Base-by-base conservation (phyloP, 2,113 vertebrate genomes). In the Drymodes brunneopygia region DNA sequence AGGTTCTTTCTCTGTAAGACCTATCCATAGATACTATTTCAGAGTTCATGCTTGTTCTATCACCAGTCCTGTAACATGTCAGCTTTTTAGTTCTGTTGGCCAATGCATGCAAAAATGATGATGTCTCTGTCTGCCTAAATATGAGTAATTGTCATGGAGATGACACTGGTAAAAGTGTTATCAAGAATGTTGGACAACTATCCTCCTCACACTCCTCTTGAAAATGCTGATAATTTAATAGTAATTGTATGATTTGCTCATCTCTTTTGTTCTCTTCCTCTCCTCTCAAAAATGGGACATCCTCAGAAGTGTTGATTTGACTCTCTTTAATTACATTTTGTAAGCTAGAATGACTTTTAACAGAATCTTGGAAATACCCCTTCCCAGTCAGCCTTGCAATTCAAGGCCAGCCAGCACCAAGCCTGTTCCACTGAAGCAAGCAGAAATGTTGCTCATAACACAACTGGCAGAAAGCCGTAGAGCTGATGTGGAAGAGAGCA, bases 331-430 rank as follows among this genome's bases (percentile, higher is more conserved):
- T 92, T 29, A 36, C 33, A 66, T 91, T 83, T 92, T 86, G 4
- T n/a, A 73, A 82, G 74, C 58, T 80, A 80, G 64, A 92, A 56
- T 73, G 47, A 70, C 62, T 87, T 66, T 70, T 57, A 65, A 22
- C 51, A 86, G 79, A 60, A 57, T 47, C 51, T 80, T 54, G 50
- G 81, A 96, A 97, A 90, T 91, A 86, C 79, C 71, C 84, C 24
- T 91, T 95, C 38, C 71, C 67, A 85, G 66, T 57, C 74, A 88
- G 79, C 81, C 15, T 92, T 73, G 90, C 81, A 85, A 1, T 48
- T 87, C 70, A 88, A 91, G 70, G 66, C 48, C 70, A 94, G 83
- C 20, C 58, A 75, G 71, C 86, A 57, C 47, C 71, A 71, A 78
- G 62, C 54, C 51, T 67, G 56, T 83, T 84, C 54, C 78, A 62